phyloP scores from a whole-genome alignment of 2,888 invertebrate genomes.

The Osedax frankpressi region DNA sequence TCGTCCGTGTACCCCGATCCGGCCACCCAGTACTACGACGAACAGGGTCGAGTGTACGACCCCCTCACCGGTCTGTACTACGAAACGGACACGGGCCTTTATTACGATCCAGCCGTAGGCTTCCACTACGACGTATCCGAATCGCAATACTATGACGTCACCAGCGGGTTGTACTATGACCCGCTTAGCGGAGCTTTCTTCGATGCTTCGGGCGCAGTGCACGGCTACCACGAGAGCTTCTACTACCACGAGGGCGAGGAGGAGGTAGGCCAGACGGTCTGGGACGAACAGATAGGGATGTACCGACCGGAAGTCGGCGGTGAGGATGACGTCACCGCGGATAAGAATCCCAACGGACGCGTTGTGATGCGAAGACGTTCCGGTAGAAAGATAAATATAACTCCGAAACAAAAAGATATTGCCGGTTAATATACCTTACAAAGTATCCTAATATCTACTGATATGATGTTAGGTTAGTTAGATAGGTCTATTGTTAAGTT shows the following conservation, averaged over 20 bases:
- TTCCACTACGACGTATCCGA: background rate
- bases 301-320: conserved; percentile 24
- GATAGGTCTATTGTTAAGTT: too few species aligned
- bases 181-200: background rate
- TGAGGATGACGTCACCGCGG: conserved; percentile 26
- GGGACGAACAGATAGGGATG: conserved; percentile 19
- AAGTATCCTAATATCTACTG: too few species aligned
- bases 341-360: conserved; percentile 15
- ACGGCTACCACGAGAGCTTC: conserved; percentile 6
- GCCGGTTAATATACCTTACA: too few species aligned
- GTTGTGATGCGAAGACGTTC: too few species aligned
- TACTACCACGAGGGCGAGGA: conserved; percentile 27
- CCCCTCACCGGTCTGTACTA: background rate
- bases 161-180: background rate
- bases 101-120: background rate
- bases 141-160: background rate
- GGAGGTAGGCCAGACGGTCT: conserved; percentile 18
- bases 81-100: background rate
- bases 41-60: background rate
- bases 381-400: too few species aligned
- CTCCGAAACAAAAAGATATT: too few species aligned
- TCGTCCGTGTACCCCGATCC: background rate
- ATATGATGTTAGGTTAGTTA: too few species aligned
- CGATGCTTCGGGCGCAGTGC: background rate
- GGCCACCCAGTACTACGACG: background rate